Conservation (phyloP, 2,888 invertebrate genomes). For the Tenthredo distinguenda region DNA sequence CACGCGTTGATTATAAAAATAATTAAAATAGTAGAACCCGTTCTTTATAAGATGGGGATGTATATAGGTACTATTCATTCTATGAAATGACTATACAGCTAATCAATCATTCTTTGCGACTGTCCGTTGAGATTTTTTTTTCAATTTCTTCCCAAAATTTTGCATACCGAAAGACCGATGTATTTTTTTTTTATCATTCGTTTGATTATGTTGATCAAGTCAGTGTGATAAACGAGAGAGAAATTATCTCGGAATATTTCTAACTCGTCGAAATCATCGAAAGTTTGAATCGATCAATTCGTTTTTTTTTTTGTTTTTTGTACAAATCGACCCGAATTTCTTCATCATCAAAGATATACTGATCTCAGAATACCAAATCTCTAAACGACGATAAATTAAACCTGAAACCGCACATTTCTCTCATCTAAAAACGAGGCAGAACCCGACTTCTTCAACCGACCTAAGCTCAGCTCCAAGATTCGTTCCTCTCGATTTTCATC, state of each 20-base stretch:
- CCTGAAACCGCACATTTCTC: neutral
- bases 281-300: neutral
- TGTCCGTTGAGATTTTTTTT: neutral
- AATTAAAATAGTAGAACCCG: neutral
- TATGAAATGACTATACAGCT: neutral
- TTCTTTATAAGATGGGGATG: neutral
- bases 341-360: neutral
- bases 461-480: neutral
- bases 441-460: neutral
- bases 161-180: neutral
- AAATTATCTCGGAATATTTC: neutral
- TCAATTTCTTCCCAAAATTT: neutral
- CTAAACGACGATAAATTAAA: neutral
- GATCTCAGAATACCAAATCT: neutral
- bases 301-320: neutral
- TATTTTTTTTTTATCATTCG: neutral
- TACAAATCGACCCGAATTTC: neutral
- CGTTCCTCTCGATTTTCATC: constrained; percentile 35
- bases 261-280: neutral
- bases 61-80: neutral
- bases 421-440: neutral
- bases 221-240: neutral
- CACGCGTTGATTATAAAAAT: neutral
- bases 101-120: neutral
- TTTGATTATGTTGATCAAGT: neutral